Evolutionary conservation across 2,888 invertebrate species (phyloP).

Genomic region (Zaprionus obscuricornis): DNA sequence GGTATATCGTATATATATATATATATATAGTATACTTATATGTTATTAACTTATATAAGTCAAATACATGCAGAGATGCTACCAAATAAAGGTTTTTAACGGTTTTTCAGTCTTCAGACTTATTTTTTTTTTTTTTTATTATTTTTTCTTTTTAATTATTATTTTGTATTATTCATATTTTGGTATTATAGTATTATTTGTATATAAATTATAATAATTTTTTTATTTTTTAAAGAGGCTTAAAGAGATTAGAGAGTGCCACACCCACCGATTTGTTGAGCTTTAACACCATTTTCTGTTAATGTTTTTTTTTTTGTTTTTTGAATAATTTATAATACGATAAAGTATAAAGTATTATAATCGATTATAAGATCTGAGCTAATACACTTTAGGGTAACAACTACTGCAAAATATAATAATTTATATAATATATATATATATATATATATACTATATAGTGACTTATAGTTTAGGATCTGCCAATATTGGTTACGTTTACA

Average conservation of each 20-base stretch:
- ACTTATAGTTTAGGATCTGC: slow-evolving; percentile 32
- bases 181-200: too few species aligned
- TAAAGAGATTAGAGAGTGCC: slow-evolving; percentile 20
- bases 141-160: not conserved
- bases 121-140: slow-evolving; percentile 22
- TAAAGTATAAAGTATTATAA: too few species aligned
- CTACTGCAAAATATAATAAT: too few species aligned
- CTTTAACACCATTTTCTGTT: slow-evolving; percentile 27
- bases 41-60: too few species aligned
- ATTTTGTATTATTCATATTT: too few species aligned
- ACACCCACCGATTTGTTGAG: slow-evolving; percentile 43
- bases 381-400: slow-evolving; percentile 4
- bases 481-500: slow-evolving; percentile 13
- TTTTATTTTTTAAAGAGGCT: too few species aligned
- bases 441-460: slow-evolving; percentile 18
- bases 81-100: slow-evolving; percentile 35
- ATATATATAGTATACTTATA: slow-evolving; percentile 8
- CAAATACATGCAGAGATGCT: slow-evolving; percentile 22
- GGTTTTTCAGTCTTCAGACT: slow-evolving; percentile 55
- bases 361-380: slow-evolving; percentile 9
- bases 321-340: not conserved
- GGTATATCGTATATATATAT: slow-evolving; percentile 7
- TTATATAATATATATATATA: slow-evolving; percentile 19
- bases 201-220: too few species aligned
- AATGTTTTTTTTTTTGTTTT: slow-evolving; percentile 8